Evolutionary conservation across 1,140 invertebrate species (phyloP).

Genomic region (Neoseiulus cucumeris): DNA sequence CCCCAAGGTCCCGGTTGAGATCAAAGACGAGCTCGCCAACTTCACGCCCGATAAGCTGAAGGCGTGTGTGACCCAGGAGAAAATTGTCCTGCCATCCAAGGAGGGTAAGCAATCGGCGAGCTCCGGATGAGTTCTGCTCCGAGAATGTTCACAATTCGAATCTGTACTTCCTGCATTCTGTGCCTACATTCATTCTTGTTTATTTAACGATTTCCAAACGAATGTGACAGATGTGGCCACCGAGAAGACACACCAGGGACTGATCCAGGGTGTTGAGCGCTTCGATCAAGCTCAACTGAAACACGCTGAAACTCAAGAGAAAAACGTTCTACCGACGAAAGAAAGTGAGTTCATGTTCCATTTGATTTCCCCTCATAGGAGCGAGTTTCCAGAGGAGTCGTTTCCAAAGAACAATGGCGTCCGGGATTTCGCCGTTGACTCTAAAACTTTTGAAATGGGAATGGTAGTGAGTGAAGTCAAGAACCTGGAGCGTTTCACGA

Average conservation of each 20-base stretch:
- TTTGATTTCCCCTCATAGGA: too few species aligned
- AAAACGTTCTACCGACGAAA: constrained; percentile 65
- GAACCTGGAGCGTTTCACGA: too few species aligned
- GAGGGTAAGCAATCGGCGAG: constrained; percentile 45
- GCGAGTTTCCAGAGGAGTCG: too few species aligned
- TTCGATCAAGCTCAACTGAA: constrained; percentile 64
- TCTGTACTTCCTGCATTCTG: constrained; percentile 14
- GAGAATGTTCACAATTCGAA: constrained; percentile 16
- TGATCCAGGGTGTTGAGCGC: constrained; percentile 66
- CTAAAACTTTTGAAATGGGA: too few species aligned
- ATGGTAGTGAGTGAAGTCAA: too few species aligned
- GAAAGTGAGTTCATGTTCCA: constrained; percentile 35
- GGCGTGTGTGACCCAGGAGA: constrained; percentile 76
- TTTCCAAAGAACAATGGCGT: too few species aligned
- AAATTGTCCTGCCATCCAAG: constrained; percentile 79
- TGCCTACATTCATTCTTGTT: constrained; percentile 14
- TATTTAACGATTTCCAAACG: background rate
- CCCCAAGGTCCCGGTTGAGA: constrained; percentile 60
- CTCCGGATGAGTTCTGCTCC: too few species aligned
- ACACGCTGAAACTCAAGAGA: constrained; percentile 68
- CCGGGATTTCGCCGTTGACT: too few species aligned
- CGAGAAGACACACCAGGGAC: constrained; percentile 63
- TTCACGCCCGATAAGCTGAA: constrained; percentile 54
- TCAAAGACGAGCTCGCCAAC: constrained; percentile 65
- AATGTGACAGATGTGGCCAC: constrained; percentile 46